Base-by-base conservation (phyloP, 2,797 vertebrate genomes). In the Sarcoramphus papa region DNA sequence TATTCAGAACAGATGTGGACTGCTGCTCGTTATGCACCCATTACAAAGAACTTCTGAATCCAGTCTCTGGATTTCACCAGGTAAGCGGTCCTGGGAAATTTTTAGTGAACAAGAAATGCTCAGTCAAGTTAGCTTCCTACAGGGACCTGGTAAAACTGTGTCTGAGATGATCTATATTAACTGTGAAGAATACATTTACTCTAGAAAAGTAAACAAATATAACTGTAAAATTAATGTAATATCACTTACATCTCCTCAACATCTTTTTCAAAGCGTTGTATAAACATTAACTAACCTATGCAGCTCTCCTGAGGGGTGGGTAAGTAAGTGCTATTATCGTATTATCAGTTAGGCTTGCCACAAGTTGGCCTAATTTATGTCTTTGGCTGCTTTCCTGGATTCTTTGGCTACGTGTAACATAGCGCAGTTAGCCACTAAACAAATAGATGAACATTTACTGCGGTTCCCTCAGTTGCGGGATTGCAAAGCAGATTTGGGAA, bases 261-360 rank as follows among this genome's bases (percentile, higher is more conserved):
- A 95, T 92, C 89, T 86, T 91, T 95, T 95, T 79, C 91, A 91
- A 94, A 97, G 77, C 0, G 0, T 12, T 92, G 37, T 91, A 70
- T 94, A 96, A 97, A 96, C 91, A 95, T 96, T 94, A 97, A 97
- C 95, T 94, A 96, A 93, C 53, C 67, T 70, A 53, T 0, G 9
- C 28, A 70, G 75, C 48, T 93, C 85, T 96, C 85, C 87, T 53
- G 75, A 94, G 87, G 75, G 77, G 35, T 33, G 94, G 92, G 88
- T 87, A 90, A 92, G 81, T 70, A 62, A 48, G 73, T 70, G 83
- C 72, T 94, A 91, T 95, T 94, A 94, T 90, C 85, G 60, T 85
- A 62, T 93, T 95, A 96, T 95, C 94, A 94, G 74, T 50, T 75
- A 88, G 87, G 50, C 80, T 77, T 95, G 93, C 85, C 54, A 73